phyloP scores from a whole-genome alignment of 2,113 vertebrate species.

The Lonchura striata region DNA sequence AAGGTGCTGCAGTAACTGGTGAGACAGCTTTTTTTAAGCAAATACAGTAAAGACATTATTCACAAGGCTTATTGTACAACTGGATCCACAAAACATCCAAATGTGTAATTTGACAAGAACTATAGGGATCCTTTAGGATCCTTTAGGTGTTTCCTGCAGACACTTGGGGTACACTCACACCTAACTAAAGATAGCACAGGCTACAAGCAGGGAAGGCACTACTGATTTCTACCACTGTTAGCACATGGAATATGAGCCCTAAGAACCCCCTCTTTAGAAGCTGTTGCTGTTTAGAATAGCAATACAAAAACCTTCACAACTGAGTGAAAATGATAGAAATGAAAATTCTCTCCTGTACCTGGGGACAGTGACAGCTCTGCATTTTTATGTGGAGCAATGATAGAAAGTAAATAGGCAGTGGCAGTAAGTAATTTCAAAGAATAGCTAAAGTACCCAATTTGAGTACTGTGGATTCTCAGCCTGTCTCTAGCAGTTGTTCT shows the following conservation, averaged over 20 bases:
- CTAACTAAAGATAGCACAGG: not conserved
- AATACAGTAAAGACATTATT: not conserved
- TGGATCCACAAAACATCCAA: not conserved
- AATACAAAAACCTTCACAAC: not conserved
- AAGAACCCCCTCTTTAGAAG: not conserved
- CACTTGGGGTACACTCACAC: not conserved
- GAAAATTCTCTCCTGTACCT: not conserved
- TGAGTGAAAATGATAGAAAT: not conserved
- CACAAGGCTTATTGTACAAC: not conserved
- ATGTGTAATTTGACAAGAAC: rapidly evolving
- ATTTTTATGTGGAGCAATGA: not conserved
- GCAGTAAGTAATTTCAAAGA: not conserved
- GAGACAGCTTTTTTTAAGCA: not conserved
- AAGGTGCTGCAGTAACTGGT: not conserved
- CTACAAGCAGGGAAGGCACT: not conserved
- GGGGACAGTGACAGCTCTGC: not conserved
- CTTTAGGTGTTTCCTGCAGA: not conserved
- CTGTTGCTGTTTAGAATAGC: not conserved
- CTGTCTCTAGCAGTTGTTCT: not conserved
- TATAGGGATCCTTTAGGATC: not conserved
- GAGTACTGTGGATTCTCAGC: not conserved
- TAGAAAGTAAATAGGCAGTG: not conserved
- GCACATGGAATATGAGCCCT: not conserved
- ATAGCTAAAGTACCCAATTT: not conserved
- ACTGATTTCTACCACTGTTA: not conserved